Evolutionary conservation across 2,797 vertebrate species (phyloP).

Genomic region (Lagocephalus sceleratus): DNA sequence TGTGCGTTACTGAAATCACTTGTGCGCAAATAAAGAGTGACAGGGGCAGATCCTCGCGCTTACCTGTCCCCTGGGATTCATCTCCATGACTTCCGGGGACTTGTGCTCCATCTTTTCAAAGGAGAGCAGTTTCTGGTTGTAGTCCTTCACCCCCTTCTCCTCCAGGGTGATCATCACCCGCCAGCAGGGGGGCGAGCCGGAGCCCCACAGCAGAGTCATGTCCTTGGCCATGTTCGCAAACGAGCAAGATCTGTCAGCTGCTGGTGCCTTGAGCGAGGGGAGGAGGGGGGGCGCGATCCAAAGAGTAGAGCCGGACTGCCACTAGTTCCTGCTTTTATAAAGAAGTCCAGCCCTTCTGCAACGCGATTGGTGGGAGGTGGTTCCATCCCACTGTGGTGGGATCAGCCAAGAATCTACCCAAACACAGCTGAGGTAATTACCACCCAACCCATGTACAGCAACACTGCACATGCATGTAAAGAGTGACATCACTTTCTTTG

Average conservation of each 20-base stretch:
- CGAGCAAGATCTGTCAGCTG: neutral
- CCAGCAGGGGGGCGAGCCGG: conserved; percentile 1
- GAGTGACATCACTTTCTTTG: conserved; percentile 22
- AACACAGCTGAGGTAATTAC: neutral
- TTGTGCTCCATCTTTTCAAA: conserved; percentile 2
- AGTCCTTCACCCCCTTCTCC: neutral
- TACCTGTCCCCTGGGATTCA: conserved; percentile 1
- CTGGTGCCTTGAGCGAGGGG: neutral
- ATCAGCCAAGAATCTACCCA: conserved; percentile 14
- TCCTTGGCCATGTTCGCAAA: neutral
- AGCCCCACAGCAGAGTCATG: conserved; percentile 1
- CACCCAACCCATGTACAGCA: neutral
- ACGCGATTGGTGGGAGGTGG: conserved; percentile 26
- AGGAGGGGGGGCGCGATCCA: too few species aligned
- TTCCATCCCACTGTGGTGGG: conserved; percentile 32
- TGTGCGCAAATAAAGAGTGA: neutral
- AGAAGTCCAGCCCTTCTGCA: neutral
- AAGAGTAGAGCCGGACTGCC: too few species aligned
- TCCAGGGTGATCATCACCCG: conserved; percentile 5
- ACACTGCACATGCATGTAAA: neutral
- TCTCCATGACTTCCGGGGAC: neutral
- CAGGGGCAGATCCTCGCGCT: too few species aligned
- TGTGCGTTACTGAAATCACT: too few species aligned
- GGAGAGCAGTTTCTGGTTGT: too few species aligned
- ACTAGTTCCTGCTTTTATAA: conserved; percentile 32